Evolutionary conservation across 2,888 invertebrate genomes (phyloP).

Genomic region (Ecdyonurus torrentis): DNA sequence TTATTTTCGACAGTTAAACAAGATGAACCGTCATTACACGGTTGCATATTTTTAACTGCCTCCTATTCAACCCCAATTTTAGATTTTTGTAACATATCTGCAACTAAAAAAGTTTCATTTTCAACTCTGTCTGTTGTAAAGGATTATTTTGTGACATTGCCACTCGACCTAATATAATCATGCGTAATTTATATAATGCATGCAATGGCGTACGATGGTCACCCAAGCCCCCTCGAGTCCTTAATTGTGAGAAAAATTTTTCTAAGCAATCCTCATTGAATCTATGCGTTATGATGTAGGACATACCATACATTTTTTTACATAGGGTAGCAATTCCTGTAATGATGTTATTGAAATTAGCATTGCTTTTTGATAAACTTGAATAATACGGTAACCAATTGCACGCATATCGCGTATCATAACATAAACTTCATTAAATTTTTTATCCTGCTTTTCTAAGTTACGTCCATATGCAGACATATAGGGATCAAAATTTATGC

Average conservation of each 20-base stretch:
- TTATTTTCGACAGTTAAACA: background rate
- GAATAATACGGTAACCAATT: background rate
- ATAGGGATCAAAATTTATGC: background rate
- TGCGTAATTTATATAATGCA: background rate
- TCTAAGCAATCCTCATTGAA: background rate
- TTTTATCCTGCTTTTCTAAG: background rate
- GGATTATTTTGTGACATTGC: background rate
- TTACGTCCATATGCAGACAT: background rate
- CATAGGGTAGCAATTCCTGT: background rate
- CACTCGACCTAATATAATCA: background rate
- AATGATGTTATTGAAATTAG: background rate
- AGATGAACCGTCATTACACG: background rate
- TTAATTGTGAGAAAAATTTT: background rate
- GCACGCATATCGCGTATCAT: background rate
- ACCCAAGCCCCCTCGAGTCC: background rate
- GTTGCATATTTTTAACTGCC: background rate
- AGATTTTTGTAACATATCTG: background rate
- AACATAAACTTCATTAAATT: background rate
- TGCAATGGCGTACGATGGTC: background rate
- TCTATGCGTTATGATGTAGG: background rate
- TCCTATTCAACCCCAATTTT: background rate
- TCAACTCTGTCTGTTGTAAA: background rate
- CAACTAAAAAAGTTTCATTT: background rate
- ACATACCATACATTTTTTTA: background rate
- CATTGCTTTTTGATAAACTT: background rate